phyloP scores from a whole-genome alignment of 1,140 invertebrate species.

The Meloidogyne exigua region DNA sequence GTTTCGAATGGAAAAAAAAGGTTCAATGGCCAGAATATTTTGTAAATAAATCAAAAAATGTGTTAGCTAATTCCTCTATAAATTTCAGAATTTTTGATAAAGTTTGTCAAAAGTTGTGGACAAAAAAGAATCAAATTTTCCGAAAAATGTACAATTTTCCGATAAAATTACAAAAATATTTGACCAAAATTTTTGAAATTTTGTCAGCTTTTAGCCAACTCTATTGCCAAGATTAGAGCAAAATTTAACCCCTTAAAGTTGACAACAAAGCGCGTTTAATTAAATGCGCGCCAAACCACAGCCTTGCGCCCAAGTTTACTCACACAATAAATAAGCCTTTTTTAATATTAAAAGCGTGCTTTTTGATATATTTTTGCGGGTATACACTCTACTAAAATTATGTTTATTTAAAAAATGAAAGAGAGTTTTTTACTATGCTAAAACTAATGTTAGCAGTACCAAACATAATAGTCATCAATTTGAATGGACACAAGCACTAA shows the following conservation, averaged over 20 bases:
- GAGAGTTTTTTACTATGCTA: too few relatives aligned
- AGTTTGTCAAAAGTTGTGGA: neutral
- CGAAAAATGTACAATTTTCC: too few relatives aligned
- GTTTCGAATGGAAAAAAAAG: neutral
- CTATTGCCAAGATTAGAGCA: neutral
- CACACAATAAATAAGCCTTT: too few relatives aligned
- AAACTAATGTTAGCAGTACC: too few relatives aligned
- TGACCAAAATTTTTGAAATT: neutral
- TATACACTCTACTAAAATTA: neutral
- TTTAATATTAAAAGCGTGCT: neutral
- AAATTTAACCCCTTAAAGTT: neutral
- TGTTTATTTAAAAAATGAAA: neutral
- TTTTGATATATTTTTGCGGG: neutral
- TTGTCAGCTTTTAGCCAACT: neutral
- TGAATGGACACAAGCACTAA: neutral
- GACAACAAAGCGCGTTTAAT: too few relatives aligned
- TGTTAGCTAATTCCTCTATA: neutral
- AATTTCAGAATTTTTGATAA: neutral
- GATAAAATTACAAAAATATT: too few relatives aligned
- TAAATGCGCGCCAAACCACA: too few relatives aligned
- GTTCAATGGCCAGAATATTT: neutral
- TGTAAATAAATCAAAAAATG: neutral
- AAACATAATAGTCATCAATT: neutral
- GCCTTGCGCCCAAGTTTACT: too few relatives aligned
- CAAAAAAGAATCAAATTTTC: too few relatives aligned